Conservation (phyloP, 2,797 vertebrate species). For the Enteromius argenteus region DNA sequence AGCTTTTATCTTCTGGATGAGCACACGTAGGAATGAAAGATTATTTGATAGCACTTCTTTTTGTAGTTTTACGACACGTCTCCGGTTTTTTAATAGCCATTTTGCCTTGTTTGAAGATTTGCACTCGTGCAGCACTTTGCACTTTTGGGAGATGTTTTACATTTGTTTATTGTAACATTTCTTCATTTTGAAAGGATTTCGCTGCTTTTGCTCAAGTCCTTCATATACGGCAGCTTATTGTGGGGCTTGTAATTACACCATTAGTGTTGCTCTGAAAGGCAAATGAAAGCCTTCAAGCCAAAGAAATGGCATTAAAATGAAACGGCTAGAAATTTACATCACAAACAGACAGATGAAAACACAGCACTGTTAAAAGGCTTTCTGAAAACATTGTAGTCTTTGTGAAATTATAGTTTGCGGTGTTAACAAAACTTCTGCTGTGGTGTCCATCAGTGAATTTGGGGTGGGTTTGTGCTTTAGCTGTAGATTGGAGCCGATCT, state of each 20-base stretch:
- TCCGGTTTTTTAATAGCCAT: not conserved
- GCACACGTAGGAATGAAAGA: conserved; percentile 1
- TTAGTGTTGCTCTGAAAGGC: conserved; percentile 35
- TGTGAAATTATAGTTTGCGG: not conserved
- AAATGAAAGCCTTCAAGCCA: conserved; percentile 45
- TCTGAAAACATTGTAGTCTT: not conserved
- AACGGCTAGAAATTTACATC: conserved; percentile 14
- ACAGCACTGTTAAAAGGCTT: not conserved
- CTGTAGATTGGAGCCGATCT: not conserved
- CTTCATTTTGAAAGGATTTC: conserved; percentile 31
- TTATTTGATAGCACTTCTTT: not conserved
- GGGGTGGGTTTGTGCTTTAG: not conserved
- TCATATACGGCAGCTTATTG: conserved; percentile 16
- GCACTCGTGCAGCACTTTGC: not conserved
- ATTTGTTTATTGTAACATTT: conserved; percentile 2
- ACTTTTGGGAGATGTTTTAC: not conserved
- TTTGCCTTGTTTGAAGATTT: conserved; percentile 24
- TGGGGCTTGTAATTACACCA: conserved; percentile 41
- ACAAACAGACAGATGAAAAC: conserved; percentile 40
- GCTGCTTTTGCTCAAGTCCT: not conserved
- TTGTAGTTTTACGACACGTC: conserved; percentile 19
- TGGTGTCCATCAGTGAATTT: not conserved
- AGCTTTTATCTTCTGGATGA: conserved; percentile 39
- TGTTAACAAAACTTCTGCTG: conserved; percentile 11
- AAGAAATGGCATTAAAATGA: conserved; percentile 38